phyloP scores from a whole-genome alignment of 2,113 vertebrate genomes.

The Sapayoa aenigma region DNA sequence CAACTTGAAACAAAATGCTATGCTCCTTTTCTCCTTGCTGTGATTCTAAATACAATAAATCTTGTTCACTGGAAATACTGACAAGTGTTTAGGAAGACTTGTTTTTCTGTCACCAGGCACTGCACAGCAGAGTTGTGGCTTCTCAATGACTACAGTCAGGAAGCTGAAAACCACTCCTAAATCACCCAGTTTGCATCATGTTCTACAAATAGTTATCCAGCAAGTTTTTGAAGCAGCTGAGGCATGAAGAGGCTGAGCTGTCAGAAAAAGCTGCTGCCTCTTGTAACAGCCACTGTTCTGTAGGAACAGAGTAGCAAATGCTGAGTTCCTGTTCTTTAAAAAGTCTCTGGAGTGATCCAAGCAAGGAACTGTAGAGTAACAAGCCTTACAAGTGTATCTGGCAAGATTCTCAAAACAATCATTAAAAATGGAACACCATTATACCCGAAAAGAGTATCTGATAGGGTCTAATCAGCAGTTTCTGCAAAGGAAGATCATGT shows the following conservation, averaged over 20 bases:
- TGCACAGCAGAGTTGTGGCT: slow-evolving; percentile 21
- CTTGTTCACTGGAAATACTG: slow-evolving; percentile 1
- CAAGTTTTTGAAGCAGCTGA: slow-evolving; percentile 29
- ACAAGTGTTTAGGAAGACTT: background rate
- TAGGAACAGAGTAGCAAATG: background rate
- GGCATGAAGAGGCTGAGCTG: slow-evolving; percentile 32
- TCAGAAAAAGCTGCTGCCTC: slow-evolving; percentile 11
- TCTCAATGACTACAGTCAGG: slow-evolving; percentile 30
- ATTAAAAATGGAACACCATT: slow-evolving; percentile 49
- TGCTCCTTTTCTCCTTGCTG: background rate
- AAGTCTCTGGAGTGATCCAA: background rate
- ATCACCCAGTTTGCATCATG: slow-evolving; percentile 43
- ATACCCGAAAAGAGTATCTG: slow-evolving; percentile 16
- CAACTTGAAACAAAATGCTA: background rate
- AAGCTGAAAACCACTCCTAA: slow-evolving; percentile 62
- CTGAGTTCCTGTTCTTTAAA: background rate
- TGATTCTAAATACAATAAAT: background rate
- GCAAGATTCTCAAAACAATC: slow-evolving; percentile 7
- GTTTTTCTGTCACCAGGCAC: slow-evolving; percentile 45
- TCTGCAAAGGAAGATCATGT: slow-evolving; percentile 30
- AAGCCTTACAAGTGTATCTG: slow-evolving; percentile 29
- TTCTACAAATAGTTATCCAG: slow-evolving; percentile 57
- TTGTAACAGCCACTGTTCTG: background rate
- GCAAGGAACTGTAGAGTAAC: background rate
- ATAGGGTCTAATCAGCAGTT: slow-evolving; percentile 37